phyloP scores from a whole-genome alignment of 2,888 invertebrate species.

The Netelia fuscicornis region DNA sequence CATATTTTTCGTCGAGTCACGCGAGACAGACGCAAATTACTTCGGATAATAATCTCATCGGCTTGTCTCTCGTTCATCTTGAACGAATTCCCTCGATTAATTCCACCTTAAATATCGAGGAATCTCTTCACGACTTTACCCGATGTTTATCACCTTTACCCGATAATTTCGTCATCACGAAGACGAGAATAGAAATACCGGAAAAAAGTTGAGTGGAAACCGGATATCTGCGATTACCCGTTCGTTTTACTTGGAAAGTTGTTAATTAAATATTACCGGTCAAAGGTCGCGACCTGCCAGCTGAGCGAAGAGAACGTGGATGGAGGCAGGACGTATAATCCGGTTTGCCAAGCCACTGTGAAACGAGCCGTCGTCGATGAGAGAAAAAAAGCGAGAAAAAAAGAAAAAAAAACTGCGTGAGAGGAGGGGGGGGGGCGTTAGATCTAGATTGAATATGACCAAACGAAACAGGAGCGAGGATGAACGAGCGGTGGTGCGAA shows the following conservation, averaged over 20 bases:
- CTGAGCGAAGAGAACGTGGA: conserved; percentile 1
- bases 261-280: conserved; percentile 55
- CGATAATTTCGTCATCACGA: too few relatives aligned
- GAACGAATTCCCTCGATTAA: too few relatives aligned
- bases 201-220: neutral
- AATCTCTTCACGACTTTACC: too few relatives aligned
- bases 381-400: conserved; percentile 20
- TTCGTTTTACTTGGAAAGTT: conserved; percentile 35
- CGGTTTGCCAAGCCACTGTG: conserved; percentile 37
- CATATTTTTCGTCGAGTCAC: neutral
- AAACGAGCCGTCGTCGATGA: conserved; percentile 35
- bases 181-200: too few relatives aligned
- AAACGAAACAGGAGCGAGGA: too few relatives aligned
- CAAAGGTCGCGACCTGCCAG: conserved; percentile 17
- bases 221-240: conserved; percentile 38
- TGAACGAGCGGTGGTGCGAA: too few relatives aligned
- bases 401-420: neutral
- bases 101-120: too few relatives aligned
- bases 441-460: neutral
- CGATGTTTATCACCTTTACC: too few relatives aligned
- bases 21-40: too few relatives aligned
- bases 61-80: too few relatives aligned
- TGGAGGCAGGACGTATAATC: conserved; percentile 19
- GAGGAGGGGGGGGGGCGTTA: neutral
- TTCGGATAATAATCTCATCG: too few relatives aligned